phyloP scores from a whole-genome alignment of 2,888 invertebrate genomes.

The Tipula helvola region DNA sequence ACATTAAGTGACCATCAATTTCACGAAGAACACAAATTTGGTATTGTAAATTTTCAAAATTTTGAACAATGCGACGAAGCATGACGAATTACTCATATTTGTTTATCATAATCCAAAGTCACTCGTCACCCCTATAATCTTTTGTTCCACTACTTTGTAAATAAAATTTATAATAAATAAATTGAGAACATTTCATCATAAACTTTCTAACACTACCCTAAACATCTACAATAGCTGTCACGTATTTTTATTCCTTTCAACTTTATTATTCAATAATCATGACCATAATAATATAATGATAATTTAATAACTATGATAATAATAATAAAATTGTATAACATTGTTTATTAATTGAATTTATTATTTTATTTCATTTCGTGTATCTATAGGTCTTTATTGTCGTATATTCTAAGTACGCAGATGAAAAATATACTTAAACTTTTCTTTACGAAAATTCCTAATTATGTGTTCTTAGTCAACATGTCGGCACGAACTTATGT shows the following conservation, averaged over 20 bases:
- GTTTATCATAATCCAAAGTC: too few relatives aligned
- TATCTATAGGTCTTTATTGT: not conserved
- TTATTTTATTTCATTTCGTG: not conserved
- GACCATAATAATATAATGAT: not conserved
- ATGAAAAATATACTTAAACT: not conserved
- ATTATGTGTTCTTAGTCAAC: not conserved
- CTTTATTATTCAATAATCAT: not conserved
- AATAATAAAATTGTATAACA: not conserved
- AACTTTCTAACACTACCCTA: not conserved
- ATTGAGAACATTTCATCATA: not conserved
- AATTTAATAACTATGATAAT: not conserved
- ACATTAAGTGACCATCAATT: too few relatives aligned
- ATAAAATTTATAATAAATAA: too few relatives aligned
- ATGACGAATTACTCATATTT: too few relatives aligned
- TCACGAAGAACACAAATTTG: too few relatives aligned
- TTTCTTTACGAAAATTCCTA: not conserved
- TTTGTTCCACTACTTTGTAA: too few relatives aligned
- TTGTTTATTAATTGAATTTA: not conserved
- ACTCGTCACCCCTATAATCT: too few relatives aligned
- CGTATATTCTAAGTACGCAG: not conserved
- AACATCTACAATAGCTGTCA: not conserved
- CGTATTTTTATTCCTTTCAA: not conserved
- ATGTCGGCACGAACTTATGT: not conserved
- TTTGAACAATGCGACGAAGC: too few relatives aligned
- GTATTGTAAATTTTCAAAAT: too few relatives aligned